phyloP scores from a whole-genome alignment of 2,888 invertebrate genomes.

The Ophion slaviceki region DNA sequence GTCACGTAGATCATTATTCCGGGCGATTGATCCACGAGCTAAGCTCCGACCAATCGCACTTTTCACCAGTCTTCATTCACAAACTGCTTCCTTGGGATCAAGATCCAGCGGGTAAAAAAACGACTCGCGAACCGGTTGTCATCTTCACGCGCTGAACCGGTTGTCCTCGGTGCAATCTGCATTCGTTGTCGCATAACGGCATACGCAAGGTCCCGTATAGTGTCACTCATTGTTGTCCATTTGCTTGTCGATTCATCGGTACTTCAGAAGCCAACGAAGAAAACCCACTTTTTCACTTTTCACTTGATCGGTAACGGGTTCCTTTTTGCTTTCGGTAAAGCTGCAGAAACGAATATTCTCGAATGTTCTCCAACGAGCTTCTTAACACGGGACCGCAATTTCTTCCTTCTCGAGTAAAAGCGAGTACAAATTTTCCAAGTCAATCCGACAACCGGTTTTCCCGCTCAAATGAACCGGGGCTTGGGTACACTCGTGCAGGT shows the following conservation, averaged over 20 bases:
- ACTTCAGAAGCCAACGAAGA: background rate
- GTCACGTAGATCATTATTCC: conserved; percentile 24
- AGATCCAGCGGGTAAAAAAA: conserved; percentile 12
- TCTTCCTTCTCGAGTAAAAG: conserved; percentile 62
- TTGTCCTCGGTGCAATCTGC: conserved; percentile 26
- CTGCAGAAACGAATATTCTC: background rate
- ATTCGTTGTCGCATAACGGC: conserved; percentile 5
- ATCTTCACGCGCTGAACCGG: conserved; percentile 28
- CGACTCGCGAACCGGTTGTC: conserved; percentile 48
- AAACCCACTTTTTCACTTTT: background rate
- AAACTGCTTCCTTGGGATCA: conserved; percentile 26
- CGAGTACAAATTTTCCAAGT: conserved; percentile 33
- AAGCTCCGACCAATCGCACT: conserved; percentile 20
- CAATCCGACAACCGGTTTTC: background rate
- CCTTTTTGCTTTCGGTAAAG: background rate
- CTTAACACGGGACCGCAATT: conserved; percentile 42
- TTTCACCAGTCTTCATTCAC: conserved; percentile 57
- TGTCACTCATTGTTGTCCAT: background rate
- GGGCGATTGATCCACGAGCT: conserved; percentile 21
- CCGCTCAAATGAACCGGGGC: background rate
- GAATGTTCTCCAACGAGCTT: background rate
- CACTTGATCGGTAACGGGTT: no score
- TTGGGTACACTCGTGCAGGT: conserved; percentile 6
- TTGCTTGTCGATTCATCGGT: background rate
- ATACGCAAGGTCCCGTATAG: background rate